Percentiles rank a stretch among this genome's conserved stretches.
Evolutionary conservation across 2,797 vertebrate genomes (phyloP).

Genomic region (Dendrocincla tyrannina): DNA sequence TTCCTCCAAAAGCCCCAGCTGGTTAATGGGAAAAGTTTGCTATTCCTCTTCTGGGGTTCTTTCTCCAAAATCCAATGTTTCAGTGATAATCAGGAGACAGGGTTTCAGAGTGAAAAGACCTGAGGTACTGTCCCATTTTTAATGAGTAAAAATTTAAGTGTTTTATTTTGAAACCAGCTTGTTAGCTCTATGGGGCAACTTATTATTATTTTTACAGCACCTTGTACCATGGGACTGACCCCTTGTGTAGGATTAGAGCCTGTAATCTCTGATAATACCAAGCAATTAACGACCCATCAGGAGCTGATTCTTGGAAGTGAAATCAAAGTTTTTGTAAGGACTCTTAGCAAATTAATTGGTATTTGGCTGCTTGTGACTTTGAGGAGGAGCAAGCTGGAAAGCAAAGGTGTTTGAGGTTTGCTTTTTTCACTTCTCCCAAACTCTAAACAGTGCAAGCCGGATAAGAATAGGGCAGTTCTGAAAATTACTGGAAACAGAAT

Average conservation of each 20-base stretch:
- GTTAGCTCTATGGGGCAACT: background rate
- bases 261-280: background rate
- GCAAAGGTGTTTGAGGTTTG: background rate
- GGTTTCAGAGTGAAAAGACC: background rate
- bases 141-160: background rate
- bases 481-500: background rate
- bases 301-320: background rate
- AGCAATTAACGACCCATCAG: background rate
- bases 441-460: background rate
- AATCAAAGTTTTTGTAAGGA: background rate
- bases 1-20: background rate
- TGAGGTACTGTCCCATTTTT: background rate
- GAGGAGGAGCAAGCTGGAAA: background rate
- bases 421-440: background rate
- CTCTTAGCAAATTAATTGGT: background rate
- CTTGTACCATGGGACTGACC: background rate
- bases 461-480: background rate
- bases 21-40: background rate
- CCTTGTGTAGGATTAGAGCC: background rate
- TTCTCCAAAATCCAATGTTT: background rate
- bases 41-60: background rate
- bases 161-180: background rate
- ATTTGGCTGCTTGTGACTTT: background rate
- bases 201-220: background rate
- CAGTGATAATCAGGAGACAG: background rate